Evolutionary conservation across 2,797 vertebrate species (phyloP).

Genomic region (Austrolebias charrua): DNA sequence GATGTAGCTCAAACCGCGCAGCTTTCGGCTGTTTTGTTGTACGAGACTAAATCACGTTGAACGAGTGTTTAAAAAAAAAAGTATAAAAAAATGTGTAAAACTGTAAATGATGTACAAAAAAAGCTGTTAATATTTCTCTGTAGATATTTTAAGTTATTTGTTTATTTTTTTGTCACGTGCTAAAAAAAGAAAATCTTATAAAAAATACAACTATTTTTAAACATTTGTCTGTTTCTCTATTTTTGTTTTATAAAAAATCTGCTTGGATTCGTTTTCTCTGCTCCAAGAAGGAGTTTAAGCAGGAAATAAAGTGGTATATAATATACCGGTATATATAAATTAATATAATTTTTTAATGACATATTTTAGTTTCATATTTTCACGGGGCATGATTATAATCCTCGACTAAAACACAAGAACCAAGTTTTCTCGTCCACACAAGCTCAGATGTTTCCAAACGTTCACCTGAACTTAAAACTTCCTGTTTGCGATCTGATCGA

Average conservation of each 20-base stretch:
- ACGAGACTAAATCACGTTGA: constrained; percentile 49
- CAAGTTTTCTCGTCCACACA: too few species aligned
- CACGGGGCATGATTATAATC: too few species aligned
- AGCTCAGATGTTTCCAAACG: too few species aligned
- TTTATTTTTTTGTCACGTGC: constrained; percentile 76
- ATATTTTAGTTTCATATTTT: too few species aligned
- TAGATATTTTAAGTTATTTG: constrained; percentile 94
- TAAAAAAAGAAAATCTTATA: constrained; percentile 65
- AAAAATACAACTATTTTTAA: constrained; percentile 71
- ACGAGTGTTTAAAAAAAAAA: constrained; percentile 53
- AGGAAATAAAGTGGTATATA: too few species aligned
- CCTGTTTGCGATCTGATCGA: too few species aligned
- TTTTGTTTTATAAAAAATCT: neutral
- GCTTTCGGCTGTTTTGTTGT: constrained; percentile 27
- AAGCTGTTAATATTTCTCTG: constrained; percentile 89
- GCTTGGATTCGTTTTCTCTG: too few species aligned
- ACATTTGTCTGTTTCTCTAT: neutral
- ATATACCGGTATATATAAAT: too few species aligned
- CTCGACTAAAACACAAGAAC: too few species aligned
- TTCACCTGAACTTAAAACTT: too few species aligned
- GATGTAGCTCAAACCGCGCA: constrained; percentile 46
- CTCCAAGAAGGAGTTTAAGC: too few species aligned
- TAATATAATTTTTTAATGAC: too few species aligned
- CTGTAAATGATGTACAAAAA: constrained; percentile 87
- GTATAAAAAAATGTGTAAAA: constrained; percentile 86